Percentiles rank a stretch among this genome's conserved stretches.
phyloP scores from a whole-genome alignment of 1,140 invertebrate species.

The Cotesia glomerata region DNA sequence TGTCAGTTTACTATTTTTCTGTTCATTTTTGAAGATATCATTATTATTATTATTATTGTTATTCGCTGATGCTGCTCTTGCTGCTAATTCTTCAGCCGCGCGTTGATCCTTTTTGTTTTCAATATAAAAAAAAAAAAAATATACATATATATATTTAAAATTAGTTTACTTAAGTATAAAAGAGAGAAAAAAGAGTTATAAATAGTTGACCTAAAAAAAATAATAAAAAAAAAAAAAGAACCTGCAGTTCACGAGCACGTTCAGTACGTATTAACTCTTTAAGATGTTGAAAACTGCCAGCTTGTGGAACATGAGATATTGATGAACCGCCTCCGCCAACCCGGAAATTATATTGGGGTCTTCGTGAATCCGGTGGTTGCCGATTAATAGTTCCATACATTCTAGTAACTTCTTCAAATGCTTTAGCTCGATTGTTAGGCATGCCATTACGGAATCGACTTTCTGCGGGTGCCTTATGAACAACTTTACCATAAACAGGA shows the following conservation, averaged over 20 bases:
- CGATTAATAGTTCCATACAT: conserved; percentile 60
- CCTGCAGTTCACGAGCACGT: conserved; percentile 70
- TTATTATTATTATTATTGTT: conserved; percentile 40
- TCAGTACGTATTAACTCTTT: conserved; percentile 70
- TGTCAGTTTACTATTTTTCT: conserved; percentile 26
- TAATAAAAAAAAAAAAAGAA: conserved; percentile 30
- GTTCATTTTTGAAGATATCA: conserved; percentile 54
- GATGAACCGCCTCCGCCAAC: conserved; percentile 39
- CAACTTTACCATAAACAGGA: conserved; percentile 69
- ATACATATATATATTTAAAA: neutral
- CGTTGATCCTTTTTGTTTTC: conserved; percentile 64
- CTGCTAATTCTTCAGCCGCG: conserved; percentile 67
- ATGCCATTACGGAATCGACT: conserved; percentile 55
- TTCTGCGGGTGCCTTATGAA: conserved; percentile 66
- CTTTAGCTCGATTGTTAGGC: conserved; percentile 47
- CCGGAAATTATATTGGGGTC: conserved; percentile 44
- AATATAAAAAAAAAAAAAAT: neutral
- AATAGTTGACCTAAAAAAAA: conserved; percentile 4
- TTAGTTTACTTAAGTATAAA: neutral
- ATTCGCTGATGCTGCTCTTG: conserved; percentile 65
- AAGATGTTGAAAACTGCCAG: conserved; percentile 71
- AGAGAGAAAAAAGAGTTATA: neutral
- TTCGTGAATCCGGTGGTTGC: conserved; percentile 50
- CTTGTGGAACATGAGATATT: conserved; percentile 59
- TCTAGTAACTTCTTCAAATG: conserved; percentile 60